Percentiles rank a stretch among this genome's conserved stretches.
These are phyloP conservation scores for Piscicola geometra DNA, from an alignment of 2,888 invertebrate species.

Conservation along the genomic window DNA sequence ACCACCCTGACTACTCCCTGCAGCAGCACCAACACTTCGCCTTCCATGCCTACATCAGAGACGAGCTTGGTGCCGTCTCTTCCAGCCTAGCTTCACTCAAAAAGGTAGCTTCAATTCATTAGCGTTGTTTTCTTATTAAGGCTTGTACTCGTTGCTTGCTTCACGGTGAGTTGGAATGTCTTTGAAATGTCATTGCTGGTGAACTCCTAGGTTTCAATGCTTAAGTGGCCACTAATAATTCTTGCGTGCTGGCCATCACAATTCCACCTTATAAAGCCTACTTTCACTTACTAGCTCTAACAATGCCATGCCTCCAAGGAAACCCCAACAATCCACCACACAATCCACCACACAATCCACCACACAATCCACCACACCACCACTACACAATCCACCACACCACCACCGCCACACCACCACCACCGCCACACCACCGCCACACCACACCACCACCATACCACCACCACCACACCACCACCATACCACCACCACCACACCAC, in stretches of 20 bases:
- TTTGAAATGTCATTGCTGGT: no score
- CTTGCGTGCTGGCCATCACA: no score
- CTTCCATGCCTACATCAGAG: slow-evolving; percentile 14
- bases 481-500: neutral
- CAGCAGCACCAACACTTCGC: neutral
- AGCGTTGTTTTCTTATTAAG: no score
- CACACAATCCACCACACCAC: slow-evolving; percentile 66
- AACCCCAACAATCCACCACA: slow-evolving; percentile 87
- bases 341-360: slow-evolving; percentile 77
- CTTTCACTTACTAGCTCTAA: no score
- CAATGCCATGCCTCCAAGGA: no score
- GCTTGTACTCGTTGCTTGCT: no score
- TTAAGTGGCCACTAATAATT: no score
- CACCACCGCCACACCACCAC: slow-evolving; percentile 35
- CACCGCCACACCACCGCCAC: neutral
- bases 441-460: slow-evolving; percentile 48
- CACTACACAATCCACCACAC: slow-evolving; percentile 62
- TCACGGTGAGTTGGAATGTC: no score
- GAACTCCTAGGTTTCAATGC: no score
- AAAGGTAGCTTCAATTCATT: no score
- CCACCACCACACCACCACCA: neutral
- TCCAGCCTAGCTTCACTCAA: slow-evolving; percentile 11
- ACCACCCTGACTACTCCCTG: neutral
- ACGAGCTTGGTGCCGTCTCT: slow-evolving; percentile 18
- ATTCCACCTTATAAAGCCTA: no score